Conservation (phyloP, 2,888 invertebrate genomes). For the Fragum whitleyi region DNA sequence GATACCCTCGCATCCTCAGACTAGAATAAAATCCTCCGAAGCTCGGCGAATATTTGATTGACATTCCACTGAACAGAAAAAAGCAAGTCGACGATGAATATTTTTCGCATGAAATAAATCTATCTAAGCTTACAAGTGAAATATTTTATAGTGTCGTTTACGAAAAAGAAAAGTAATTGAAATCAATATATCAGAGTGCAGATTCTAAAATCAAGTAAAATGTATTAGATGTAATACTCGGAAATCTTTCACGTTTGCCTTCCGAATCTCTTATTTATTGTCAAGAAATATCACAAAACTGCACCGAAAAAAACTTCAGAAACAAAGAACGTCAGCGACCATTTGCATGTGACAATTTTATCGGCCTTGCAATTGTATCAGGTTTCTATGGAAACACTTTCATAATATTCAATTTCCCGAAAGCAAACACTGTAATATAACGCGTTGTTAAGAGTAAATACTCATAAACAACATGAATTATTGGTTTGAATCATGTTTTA, state of each 20-base stretch:
- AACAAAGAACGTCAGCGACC: not conserved
- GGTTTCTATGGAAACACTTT: constrained; percentile 19
- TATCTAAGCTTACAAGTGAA: not conserved
- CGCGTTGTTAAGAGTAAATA: constrained; percentile 56
- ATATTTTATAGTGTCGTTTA: constrained; percentile 1
- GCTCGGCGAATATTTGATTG: too few relatives aligned
- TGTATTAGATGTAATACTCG: not conserved
- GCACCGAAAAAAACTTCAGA: not conserved
- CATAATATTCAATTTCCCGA: constrained; percentile 27
- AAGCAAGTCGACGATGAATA: not conserved
- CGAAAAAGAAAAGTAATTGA: not conserved
- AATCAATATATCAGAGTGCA: not conserved
- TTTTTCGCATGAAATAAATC: not conserved
- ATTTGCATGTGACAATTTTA: constrained; percentile 20
- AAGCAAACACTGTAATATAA: constrained; percentile 51
- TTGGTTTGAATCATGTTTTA: constrained; percentile 61
- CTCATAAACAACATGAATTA: constrained; percentile 58
- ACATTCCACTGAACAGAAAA: too few relatives aligned
- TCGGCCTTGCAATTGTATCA: constrained; percentile 21
- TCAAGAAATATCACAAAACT: not conserved
- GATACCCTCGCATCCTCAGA: too few relatives aligned
- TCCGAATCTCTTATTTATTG: constrained; percentile 6
- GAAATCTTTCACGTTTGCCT: constrained; percentile 2
- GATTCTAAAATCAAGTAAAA: constrained; percentile 4
- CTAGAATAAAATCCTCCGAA: too few relatives aligned